Percentiles rank a stretch among this genome's conserved stretches.
These are phyloP conservation scores for Stegophylla sp. DNA, from an alignment of 2,888 invertebrate species.

Conservation along the genomic window DNA sequence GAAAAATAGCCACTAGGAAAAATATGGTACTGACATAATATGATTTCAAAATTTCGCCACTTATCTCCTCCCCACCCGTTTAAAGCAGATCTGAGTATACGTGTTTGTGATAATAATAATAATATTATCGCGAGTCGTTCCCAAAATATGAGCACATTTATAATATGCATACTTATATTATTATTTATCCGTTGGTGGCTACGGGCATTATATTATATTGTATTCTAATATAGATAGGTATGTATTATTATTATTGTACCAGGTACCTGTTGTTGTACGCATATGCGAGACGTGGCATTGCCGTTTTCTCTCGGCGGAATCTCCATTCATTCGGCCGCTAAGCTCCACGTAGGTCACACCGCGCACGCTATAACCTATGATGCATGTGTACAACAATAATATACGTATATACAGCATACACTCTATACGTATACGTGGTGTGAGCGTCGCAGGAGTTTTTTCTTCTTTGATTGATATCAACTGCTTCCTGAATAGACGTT, in stretches of 20 bases:
- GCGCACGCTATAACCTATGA: neutral
- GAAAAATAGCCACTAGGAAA: too few species aligned
- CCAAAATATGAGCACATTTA: too few species aligned
- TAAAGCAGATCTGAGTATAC: too few species aligned
- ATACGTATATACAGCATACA: too few species aligned
- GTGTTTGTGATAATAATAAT: too few species aligned
- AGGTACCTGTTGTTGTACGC: too few species aligned
- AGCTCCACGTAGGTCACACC: constrained; percentile 21
- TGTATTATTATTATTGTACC: neutral
- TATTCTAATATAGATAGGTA: neutral
- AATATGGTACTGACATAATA: too few species aligned
- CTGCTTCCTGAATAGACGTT: constrained; percentile 55
- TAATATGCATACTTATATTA: neutral
- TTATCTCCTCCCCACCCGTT: too few species aligned
- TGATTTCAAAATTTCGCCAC: too few species aligned
- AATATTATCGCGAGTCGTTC: too few species aligned
- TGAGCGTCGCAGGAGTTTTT: constrained; percentile 25
- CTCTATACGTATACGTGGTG: neutral
- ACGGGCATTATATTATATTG: neutral
- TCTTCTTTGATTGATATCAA: constrained; percentile 50
- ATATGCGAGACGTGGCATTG: constrained; percentile 21
- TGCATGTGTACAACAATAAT: neutral
- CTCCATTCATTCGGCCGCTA: constrained; percentile 25
- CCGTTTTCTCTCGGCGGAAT: constrained; percentile 33
- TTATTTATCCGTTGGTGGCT: constrained; percentile 15